Evolutionary conservation across 2,113 vertebrate genomes (phyloP).

Genomic region (Cromileptes altivelis): DNA sequence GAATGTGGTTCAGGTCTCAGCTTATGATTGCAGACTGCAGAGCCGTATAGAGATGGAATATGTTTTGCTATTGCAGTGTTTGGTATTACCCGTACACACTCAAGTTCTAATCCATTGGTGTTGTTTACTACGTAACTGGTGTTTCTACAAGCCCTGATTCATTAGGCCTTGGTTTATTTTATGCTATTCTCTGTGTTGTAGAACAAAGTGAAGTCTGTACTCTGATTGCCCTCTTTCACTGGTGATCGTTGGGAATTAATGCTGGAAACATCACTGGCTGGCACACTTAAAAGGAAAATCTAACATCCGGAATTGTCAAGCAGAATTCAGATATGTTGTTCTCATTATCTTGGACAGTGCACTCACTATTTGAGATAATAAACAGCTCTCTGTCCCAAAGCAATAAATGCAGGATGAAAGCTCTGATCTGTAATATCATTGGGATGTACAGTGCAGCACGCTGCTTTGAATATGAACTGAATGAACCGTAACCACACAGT

Average conservation of each 20-base stretch:
- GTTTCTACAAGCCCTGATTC: conserved; percentile 45
- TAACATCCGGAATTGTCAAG: conserved; percentile 54
- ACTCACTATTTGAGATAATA: conserved; percentile 60
- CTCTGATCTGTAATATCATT: conserved; percentile 53
- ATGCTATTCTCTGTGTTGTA: conserved; percentile 45
- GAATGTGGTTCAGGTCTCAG: conserved; percentile 26
- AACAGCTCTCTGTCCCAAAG: conserved; percentile 58
- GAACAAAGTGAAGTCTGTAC: conserved; percentile 65
- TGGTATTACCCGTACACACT: conserved; percentile 24
- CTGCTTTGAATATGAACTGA: conserved; percentile 50
- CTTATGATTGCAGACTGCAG: not conserved
- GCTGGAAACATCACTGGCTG: conserved; percentile 53
- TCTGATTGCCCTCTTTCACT: conserved; percentile 60
- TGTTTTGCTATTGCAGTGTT: conserved; percentile 23
- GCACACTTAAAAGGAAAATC: conserved; percentile 53
- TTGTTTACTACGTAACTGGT: conserved; percentile 34
- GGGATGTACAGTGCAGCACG: conserved; percentile 14
- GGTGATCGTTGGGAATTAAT: conserved; percentile 66
- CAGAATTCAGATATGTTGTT: conserved; percentile 57
- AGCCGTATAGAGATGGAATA: conserved; percentile 3
- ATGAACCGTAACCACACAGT: conserved; percentile 23
- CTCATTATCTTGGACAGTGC: conserved; percentile 64
- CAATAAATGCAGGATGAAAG: conserved; percentile 57
- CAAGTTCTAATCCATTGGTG: conserved; percentile 31
- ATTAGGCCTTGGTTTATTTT: conserved; percentile 51